Conservation (phyloP, 2,888 invertebrate genomes). For the Melinaea menophilus region DNA sequence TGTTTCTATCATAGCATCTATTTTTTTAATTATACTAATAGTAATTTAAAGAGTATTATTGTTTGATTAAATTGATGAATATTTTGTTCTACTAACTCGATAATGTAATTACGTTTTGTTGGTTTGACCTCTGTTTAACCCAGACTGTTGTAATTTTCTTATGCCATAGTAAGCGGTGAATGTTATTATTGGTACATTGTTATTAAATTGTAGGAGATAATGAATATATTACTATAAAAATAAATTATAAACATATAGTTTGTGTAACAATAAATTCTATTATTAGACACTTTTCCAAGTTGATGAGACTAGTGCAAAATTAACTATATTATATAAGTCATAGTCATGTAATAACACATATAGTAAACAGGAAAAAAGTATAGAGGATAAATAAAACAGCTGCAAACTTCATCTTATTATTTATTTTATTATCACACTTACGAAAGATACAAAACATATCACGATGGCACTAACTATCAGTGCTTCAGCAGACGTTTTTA, state of each 20-base stretch:
- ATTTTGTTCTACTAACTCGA: background rate
- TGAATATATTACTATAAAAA: background rate
- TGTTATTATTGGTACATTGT: conserved; percentile 6
- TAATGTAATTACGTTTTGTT: conserved; percentile 7
- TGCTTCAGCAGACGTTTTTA: conserved; percentile 63
- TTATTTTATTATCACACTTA: conserved; percentile 77
- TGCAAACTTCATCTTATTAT: conserved; percentile 53
- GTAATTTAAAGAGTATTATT: background rate
- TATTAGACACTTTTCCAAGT: no score
- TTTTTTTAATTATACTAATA: background rate
- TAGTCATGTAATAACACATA: background rate
- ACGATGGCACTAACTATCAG: conserved; percentile 77
- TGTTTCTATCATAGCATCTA: no score
- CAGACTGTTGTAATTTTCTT: conserved; percentile 11
- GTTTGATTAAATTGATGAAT: background rate
- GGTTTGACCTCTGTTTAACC: conserved; percentile 11
- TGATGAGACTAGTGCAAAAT: background rate
- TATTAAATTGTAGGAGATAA: background rate
- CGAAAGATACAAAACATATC: conserved; percentile 76
- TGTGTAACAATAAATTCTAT: no score
- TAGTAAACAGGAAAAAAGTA: conserved; percentile 6
- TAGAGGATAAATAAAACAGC: conserved; percentile 38
- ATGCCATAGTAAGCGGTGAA: background rate
- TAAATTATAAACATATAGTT: no score
- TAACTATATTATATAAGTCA: background rate